phyloP scores from a whole-genome alignment of 2,797 vertebrate genomes.

The Octomys mimax region DNA sequence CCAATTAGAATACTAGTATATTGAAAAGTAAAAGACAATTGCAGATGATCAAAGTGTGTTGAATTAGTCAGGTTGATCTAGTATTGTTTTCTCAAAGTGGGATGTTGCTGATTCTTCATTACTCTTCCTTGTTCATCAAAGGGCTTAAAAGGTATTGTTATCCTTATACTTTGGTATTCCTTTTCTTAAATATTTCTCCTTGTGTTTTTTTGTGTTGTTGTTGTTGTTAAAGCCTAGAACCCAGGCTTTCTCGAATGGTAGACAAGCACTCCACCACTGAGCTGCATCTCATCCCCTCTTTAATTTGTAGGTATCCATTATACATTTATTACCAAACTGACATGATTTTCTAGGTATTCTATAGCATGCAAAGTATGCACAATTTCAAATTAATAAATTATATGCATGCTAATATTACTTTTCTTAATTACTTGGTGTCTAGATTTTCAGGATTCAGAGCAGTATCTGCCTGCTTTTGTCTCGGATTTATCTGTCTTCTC shows the following conservation, averaged over 20 bases:
- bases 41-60: neutral
- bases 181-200: neutral
- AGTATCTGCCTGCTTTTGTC: neutral
- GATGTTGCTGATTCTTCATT: neutral
- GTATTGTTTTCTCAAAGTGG: neutral
- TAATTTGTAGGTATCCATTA: neutral
- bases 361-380: neutral
- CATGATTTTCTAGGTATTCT: neutral
- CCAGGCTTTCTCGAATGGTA: neutral
- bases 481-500: neutral
- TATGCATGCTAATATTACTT: neutral
- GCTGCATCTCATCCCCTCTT: neutral
- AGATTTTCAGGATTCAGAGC: neutral
- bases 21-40: neutral
- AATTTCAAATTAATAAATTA: neutral
- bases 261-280: neutral
- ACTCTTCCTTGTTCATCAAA: neutral
- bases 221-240: neutral
- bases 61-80: neutral
- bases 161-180: neutral
- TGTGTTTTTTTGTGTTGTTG: neutral
- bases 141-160: neutral
- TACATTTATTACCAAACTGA: neutral
- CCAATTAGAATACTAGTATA: neutral
- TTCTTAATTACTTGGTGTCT: neutral